Conservation (phyloP, 2,113 vertebrate species). For the Crotalus helleri region DNA sequence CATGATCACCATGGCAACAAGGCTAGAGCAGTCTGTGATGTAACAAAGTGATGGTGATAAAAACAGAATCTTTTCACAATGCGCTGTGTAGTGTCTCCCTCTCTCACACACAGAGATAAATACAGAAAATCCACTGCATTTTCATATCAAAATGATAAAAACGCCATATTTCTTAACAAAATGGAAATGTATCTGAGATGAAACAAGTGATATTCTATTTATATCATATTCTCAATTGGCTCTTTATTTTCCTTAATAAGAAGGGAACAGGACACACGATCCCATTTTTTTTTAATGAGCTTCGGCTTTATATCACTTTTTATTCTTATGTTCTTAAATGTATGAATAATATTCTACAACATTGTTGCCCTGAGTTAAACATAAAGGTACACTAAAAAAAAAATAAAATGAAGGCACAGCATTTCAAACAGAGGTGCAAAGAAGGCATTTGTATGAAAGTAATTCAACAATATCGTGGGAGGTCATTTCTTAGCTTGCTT, state of each 20-base stretch:
- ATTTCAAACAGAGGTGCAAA: conserved; percentile 52
- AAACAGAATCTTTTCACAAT: conserved; percentile 11
- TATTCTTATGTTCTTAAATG: conserved; percentile 38
- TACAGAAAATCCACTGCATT: conserved; percentile 28
- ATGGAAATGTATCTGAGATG: conserved; percentile 16
- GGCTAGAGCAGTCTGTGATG: conserved; percentile 32
- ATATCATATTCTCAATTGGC: conserved; percentile 32
- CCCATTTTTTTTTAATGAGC: conserved; percentile 46
- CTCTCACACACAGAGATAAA: conserved; percentile 25
- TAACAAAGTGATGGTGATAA: background rate
- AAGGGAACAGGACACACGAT: conserved; percentile 37
- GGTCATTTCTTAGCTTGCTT: conserved; percentile 49
- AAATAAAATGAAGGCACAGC: conserved; percentile 57
- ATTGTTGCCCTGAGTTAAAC: conserved; percentile 60
- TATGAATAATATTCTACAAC: conserved; percentile 55
- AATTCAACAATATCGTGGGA: conserved; percentile 41
- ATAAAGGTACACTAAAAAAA: conserved; percentile 46
- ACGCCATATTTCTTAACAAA: conserved; percentile 24
- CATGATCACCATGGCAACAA: conserved; percentile 37
- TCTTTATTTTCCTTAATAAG: conserved; percentile 43
- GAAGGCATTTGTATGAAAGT: conserved; percentile 45
- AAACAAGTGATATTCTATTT: conserved; percentile 45
- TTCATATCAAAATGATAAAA: conserved; percentile 21
- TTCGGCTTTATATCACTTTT: conserved; percentile 48
- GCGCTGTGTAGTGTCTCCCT: background rate